Evolutionary conservation across 2,888 invertebrate genomes (phyloP), one percentile per base, ranked within the genome.

Genomic region (Nysson spinosus): DNA sequence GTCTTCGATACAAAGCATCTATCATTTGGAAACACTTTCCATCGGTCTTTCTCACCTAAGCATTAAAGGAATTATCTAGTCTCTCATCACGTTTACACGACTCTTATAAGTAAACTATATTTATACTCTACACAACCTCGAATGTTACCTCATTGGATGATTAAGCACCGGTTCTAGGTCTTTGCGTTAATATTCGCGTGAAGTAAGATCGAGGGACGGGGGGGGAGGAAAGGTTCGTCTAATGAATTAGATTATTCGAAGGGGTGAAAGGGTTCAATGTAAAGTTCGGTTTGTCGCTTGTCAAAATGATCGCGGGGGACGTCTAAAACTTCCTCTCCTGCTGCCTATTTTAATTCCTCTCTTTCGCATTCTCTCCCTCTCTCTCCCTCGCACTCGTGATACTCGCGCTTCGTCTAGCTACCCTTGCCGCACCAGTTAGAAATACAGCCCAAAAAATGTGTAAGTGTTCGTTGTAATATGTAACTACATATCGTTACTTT

Each of bases 391-490:
- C n/a, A n/a, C n/a, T n/a, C n/a, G n/a, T n/a, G n/a, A n/a, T n/a
- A n/a, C n/a, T n/a, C n/a, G n/a, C n/a, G n/a, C n/a, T n/a, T n/a
- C n/a, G n/a, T 37, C n/a, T 14, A 9, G 7, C 7, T 14, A 9
- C 44, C 34, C 34, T 46, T 26, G 44, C 43, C 35, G 55, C 49
- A 61, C 61, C 39, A 61, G 57, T 49, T 50, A 70, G 57, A 70
- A 62, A 54, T 68, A 61, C 61, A 64, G 68, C 50, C 60, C 47
- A 46, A 39, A 11, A 34, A 14, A 12, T 46, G 56, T 61, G 51
- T 66, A 67, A 78, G 75, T 77, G 77, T 82, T 82, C 82, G 83
- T 81, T 80, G 80, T 79, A 72, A 78, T 72, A 64, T 62, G 71
- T 72, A n/a, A 68, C 65, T 61, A 75, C 56, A 54, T 62, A 64